phyloP scores from a whole-genome alignment of 2,113 vertebrate species.

The Carassius carassius region DNA sequence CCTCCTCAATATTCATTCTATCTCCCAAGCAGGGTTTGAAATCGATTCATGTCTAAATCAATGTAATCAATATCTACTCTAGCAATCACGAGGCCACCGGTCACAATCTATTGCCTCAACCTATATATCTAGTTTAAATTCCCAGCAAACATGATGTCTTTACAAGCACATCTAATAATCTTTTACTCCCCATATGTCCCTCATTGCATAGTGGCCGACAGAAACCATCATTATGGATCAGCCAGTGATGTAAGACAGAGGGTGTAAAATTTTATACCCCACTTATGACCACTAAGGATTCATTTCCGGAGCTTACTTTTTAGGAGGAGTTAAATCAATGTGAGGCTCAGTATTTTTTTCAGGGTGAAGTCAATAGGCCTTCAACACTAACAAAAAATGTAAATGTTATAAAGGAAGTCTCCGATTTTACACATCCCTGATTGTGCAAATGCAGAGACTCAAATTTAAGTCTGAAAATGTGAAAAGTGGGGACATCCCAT shows the following conservation, averaged over 20 bases:
- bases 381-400: constrained; percentile 17
- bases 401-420: neutral
- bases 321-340: constrained; percentile 39
- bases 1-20: constrained; percentile 28
- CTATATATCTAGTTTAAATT: constrained; percentile 33
- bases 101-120: constrained; percentile 24
- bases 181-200: neutral
- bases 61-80: constrained; percentile 32
- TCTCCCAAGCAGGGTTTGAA: constrained; percentile 3
- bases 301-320: constrained; percentile 33
- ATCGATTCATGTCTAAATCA: constrained; percentile 35
- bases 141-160: constrained; percentile 26
- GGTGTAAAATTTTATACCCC: constrained; percentile 33
- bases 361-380: constrained; percentile 17
- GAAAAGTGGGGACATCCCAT: too few species aligned
- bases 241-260: constrained; percentile 45
- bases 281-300: constrained; percentile 46
- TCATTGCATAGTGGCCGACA: constrained; percentile 13
- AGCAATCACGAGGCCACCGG: constrained; percentile 17
- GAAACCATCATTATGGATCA: constrained; percentile 46
- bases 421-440: constrained; percentile 20
- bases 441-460: neutral
- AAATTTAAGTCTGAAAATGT: too few species aligned
- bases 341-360: constrained; percentile 25
- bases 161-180: constrained; percentile 26